These are phyloP conservation scores for Mesoclemmys tuberculata DNA, from an alignment of 2,113 vertebrate genomes.

Conservation along the genomic window DNA sequence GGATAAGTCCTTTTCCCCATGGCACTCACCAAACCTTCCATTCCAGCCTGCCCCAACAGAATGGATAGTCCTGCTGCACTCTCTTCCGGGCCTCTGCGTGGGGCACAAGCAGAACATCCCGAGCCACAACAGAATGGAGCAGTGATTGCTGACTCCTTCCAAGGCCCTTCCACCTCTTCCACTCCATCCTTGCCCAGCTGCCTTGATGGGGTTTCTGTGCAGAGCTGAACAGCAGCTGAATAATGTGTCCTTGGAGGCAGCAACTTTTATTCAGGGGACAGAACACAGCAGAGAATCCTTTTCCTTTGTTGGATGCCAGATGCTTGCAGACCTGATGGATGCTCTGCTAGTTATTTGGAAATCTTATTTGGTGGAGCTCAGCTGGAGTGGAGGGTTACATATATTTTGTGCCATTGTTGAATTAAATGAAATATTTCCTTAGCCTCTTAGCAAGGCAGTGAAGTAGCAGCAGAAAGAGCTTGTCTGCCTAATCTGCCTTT, in stretches of 20 bases:
- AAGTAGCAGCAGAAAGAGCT: background rate
- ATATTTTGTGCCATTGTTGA: background rate
- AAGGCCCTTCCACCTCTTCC: background rate
- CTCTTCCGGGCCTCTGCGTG: background rate
- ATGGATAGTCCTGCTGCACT: background rate
- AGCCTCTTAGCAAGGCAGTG: background rate
- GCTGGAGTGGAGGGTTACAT: background rate
- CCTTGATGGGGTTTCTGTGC: background rate
- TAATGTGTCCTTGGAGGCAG: background rate
- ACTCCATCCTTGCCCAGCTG: background rate
- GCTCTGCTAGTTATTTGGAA: background rate
- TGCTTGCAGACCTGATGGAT: background rate
- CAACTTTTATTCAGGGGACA: background rate
- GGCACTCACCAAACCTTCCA: background rate
- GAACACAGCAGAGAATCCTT: background rate
- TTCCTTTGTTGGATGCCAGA: background rate
- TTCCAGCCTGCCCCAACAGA: background rate
- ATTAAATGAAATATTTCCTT: constrained; percentile 10
- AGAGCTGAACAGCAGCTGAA: background rate
- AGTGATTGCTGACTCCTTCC: background rate
- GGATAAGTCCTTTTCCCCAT: background rate
- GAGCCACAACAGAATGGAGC: background rate
- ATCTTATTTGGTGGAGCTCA: constrained; percentile 9
- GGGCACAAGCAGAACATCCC: background rate
- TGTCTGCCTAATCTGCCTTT: background rate